These are phyloP conservation scores for Pluvialis apricaria DNA, from an alignment of 2,113 vertebrate genomes.

Conservation along the genomic window DNA sequence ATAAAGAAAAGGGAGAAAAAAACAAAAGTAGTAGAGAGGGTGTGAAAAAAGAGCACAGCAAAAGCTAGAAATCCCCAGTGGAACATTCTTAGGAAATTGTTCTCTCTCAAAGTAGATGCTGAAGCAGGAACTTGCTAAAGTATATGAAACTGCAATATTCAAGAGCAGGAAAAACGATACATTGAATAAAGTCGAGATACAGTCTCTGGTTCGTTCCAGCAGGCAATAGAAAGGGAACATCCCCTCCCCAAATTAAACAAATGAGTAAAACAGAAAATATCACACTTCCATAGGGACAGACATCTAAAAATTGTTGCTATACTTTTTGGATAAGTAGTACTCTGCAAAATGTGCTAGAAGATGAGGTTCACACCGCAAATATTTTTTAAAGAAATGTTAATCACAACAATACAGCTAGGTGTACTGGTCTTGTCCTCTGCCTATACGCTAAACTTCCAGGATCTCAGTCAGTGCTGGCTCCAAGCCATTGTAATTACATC, in stretches of 20 bases:
- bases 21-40: neutral
- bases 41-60: neutral
- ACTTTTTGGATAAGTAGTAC: neutral
- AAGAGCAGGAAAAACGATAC: neutral
- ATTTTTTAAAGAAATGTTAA: neutral
- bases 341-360: neutral
- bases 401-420: neutral
- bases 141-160: neutral
- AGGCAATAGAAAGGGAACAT: neutral
- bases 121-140: neutral
- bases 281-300: neutral
- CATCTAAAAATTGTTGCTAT: neutral
- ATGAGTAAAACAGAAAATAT: neutral
- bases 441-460: neutral
- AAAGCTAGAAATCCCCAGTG: neutral
- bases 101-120: neutral
- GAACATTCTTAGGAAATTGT: neutral
- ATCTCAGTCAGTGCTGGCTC: neutral
- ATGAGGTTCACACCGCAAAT: neutral
- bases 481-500: neutral
- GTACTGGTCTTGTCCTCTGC: neutral
- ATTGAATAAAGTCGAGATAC: neutral
- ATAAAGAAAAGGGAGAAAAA: neutral
- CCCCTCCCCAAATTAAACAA: neutral
- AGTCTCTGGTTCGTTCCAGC: neutral